phyloP scores from a whole-genome alignment of 1,140 invertebrate species.

The Trypoxylus dichotomus region DNA sequence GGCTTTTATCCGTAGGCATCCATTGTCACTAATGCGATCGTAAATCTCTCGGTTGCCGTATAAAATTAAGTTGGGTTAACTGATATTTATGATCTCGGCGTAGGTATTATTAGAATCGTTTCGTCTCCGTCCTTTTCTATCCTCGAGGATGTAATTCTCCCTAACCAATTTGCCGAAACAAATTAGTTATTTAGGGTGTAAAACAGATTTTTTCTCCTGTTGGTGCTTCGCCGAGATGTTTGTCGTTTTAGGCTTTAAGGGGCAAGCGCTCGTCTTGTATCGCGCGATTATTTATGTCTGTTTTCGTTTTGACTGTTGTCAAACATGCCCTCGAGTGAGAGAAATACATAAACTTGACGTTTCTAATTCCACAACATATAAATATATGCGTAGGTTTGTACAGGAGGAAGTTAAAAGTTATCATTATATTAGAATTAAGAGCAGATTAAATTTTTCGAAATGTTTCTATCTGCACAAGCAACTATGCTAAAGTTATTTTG shows the following conservation, averaged over 20 bases:
- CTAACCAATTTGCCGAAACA: conserved; percentile 35
- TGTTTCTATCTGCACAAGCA: no score
- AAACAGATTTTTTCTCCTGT: conserved; percentile 21
- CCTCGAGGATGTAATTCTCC: conserved; percentile 22
- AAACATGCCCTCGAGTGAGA: neutral
- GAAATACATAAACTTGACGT: conserved; percentile 1
- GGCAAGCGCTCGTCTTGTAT: neutral
- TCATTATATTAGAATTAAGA: no score
- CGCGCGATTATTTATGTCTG: conserved; percentile 6
- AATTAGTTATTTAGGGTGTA: conserved; percentile 33
- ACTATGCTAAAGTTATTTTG: no score
- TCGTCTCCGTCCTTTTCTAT: conserved; percentile 17
- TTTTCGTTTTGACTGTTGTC: neutral
- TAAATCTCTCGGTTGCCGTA: conserved; percentile 15
- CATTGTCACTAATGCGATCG: neutral
- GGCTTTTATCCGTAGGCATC: conserved; percentile 2
- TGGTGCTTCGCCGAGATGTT: conserved; percentile 2
- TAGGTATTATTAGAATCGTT: conserved; percentile 21
- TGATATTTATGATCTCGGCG: conserved; percentile 30
- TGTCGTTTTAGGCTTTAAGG: conserved; percentile 27
- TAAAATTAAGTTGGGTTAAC: conserved; percentile 28
- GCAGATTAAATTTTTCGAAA: no score
- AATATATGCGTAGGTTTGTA: neutral
- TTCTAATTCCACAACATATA: neutral
- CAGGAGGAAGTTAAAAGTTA: no score